phyloP scores from a whole-genome alignment of 1,140 invertebrate species.

The Oryctes rhinoceros region DNA sequence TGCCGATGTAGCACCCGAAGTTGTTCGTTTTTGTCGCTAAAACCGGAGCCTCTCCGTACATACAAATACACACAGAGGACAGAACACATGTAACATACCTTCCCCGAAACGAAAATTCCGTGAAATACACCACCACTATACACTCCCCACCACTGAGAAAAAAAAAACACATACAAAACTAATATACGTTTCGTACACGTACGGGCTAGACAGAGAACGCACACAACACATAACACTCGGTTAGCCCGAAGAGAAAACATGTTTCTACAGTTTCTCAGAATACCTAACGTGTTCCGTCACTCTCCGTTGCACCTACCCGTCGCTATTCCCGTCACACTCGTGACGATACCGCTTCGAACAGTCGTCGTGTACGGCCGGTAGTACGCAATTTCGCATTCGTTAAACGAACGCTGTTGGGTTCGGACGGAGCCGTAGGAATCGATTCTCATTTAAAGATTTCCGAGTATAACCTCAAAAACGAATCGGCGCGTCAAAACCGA shows the following conservation, averaged over 20 bases:
- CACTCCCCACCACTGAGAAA: conserved; percentile 9
- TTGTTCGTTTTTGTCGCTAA: conserved; percentile 7
- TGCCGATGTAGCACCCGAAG: background rate
- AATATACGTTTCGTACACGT: background rate
- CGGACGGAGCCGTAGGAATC: conserved; percentile 14
- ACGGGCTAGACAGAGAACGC: conserved; percentile 2
- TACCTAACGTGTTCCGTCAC: conserved; percentile 30
- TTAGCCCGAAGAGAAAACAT: conserved; percentile 26
- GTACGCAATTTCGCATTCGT: conserved; percentile 23
- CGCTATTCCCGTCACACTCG: conserved; percentile 7
- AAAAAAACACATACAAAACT: conserved; percentile 18
- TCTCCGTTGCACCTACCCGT: background rate
- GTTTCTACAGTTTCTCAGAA: conserved; percentile 35
- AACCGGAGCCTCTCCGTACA: conserved; percentile 9
- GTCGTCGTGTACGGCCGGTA: background rate
- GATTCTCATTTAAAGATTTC: background rate
- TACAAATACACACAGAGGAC: conserved; percentile 7
- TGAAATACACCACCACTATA: conserved; percentile 27
- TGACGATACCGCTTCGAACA: conserved; percentile 12
- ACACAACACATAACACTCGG: conserved; percentile 14
- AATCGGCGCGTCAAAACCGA: background rate
- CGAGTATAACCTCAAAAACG: conserved; percentile 30
- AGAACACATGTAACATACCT: conserved; percentile 26
- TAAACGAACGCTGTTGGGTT: conserved; percentile 25
- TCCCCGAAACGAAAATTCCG: conserved; percentile 29